Conservation (phyloP, 2,888 invertebrate genomes). For the Strigamia maritima region DNA sequence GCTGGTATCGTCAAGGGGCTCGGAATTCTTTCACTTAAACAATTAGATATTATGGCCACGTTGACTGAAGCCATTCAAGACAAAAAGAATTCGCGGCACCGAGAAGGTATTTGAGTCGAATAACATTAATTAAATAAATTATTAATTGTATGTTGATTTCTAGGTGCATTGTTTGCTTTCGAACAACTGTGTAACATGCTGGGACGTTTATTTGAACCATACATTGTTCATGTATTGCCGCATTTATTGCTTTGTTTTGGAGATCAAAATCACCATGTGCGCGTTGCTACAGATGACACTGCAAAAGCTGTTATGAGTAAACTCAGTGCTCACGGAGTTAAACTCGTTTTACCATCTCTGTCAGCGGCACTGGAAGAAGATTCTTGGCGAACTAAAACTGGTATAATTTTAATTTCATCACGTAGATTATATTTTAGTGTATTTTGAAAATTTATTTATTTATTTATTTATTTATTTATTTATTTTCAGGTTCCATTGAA, state of each 20-base stretch:
- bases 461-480: neutral
- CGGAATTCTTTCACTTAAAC: constrained; percentile 90
- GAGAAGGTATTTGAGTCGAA: constrained; percentile 80
- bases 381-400: constrained; percentile 97
- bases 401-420: constrained; percentile 51
- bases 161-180: constrained; percentile 91
- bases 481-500: constrained; percentile 74
- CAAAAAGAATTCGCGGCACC: constrained; percentile 89
- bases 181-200: constrained; percentile 94
- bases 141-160: constrained; percentile 42
- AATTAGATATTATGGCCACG: constrained; percentile 91
- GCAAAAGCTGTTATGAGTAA: constrained; percentile 89
- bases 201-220: constrained; percentile 96
- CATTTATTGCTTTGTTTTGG: constrained; percentile 93
- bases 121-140: neutral
- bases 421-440: too few species aligned
- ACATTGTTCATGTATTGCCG: constrained; percentile 94
- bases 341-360: constrained; percentile 89
- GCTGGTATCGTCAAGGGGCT: constrained; percentile 94
- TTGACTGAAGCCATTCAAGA: constrained; percentile 91
- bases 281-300: constrained; percentile 92
- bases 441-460: neutral
- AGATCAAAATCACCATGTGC: constrained; percentile 87
- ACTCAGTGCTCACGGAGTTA: constrained; percentile 94
- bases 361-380: constrained; percentile 92